Evolutionary conservation across 2,797 vertebrate species (phyloP), one percentile per base, ranked within the genome.

Genomic region (Microctenopoma stevenorrisi): DNA sequence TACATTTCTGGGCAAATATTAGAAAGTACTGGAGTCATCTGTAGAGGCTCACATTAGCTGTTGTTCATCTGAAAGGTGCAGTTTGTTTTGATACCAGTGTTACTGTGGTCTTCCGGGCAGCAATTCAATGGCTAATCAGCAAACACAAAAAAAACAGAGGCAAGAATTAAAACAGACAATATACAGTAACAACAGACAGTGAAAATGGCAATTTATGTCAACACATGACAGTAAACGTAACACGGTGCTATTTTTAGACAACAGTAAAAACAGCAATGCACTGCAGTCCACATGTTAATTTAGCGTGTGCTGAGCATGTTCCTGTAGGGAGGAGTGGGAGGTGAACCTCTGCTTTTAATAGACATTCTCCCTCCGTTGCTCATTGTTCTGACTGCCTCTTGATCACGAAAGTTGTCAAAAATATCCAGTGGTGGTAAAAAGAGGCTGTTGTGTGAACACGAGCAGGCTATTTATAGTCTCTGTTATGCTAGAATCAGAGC

Each of bases 391-490:
- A 84, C 76, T 89, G 73, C 86, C 83, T 90, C 88, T 83, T 86
- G 71, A 87, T 63, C 52, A 86, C 87, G 84, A 80, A 88, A 82
- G 82, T 84, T 89, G 89, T 90, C 93, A 93, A 92, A 92, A 89
- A 88, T 93, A 92, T 89, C 86, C 91, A 91, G 85, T 44, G 83
- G 87, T 92, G 90, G 88, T 87, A 82, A 88, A 42, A 90, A 89
- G 85, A 88, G 81, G 79, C 86, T 84, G 87, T 78, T 83, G 85
- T 83, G 78, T 76, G 83, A 89, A 83, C 69, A 76, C 53, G n/a
- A 64, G 60, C 37, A 9, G 43, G 67, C 70, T 92, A 91, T 91
- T 91, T 87, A 80, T 90, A 92, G 90, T 12, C 33, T 64, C 46
- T 44, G 64, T 50, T 59, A 18, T 73, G 75, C 69, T 18, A 35